Evolutionary conservation across 2,888 invertebrate genomes (phyloP), one percentile per base, ranked within the genome.

Genomic region (Ormyrus thymus): DNA sequence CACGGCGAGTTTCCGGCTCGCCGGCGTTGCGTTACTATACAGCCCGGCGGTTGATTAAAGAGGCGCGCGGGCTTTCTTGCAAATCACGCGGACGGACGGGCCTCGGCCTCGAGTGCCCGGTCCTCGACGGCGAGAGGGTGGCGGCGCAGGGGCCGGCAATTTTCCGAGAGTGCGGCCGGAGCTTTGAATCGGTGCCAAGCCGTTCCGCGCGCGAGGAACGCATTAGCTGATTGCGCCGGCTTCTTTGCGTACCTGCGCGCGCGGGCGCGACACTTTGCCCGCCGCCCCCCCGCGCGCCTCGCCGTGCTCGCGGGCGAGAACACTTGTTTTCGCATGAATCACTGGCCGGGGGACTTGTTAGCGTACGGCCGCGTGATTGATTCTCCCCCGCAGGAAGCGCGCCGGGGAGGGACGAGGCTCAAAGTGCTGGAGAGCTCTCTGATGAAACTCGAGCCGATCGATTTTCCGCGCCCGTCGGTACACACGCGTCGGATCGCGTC

Each of bases 181-280:
- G 51, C 83, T 86, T 84, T 88, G 87, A 88, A 87, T 86, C 84
- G 86, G 87, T 87, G 87, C 87, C 88, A 88, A 86, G 84, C 84
- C 82, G 87, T 86, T 83, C 83, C 84, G 78, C 53, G 79, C 64
- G 69, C 61, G 71, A 75, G 69, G 69, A 82, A 83, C 78, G 83
- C 85, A 84, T 86, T 85, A 84, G 84, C 84, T 86, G 85, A 87
- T 87, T 86, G 82, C 78, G 29, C 78, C 46, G 11, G 10, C 29
- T 50, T 48, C 50, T 48, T 53, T 29, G 51, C 69, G 55, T 66
- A 71, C 68, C 50, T 62, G 53, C 11, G 43, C 15, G 4, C 15
- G 4, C 64, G 29, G 48, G 4, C 64, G 29, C 48, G 1, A 29
- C 29, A 43, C 11, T 15, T 9, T 13, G 11, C 13, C 7, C n/a